phyloP scores from a whole-genome alignment of 2,113 vertebrate species.

The Himantopus leucocephalus region DNA sequence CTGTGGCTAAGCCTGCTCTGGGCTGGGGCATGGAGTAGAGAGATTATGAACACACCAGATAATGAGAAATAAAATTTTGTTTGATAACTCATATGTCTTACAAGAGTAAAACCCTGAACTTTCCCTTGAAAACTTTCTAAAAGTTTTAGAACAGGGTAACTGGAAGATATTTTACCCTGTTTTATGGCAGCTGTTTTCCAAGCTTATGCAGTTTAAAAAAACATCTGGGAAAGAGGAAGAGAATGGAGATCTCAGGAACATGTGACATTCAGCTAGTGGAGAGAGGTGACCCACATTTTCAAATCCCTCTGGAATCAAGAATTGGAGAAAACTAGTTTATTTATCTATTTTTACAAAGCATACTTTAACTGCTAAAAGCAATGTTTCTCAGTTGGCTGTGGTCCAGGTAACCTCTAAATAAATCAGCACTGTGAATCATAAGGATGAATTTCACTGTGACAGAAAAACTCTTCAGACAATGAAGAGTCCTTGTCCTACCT shows the following conservation, averaged over 20 bases:
- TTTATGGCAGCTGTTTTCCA: neutral
- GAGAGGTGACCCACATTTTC: neutral
- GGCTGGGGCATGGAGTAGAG: accelerated
- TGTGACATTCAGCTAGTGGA: neutral
- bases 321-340: neutral
- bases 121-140: neutral
- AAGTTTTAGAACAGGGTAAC: neutral
- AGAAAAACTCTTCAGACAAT: neutral
- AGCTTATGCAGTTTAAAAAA: neutral
- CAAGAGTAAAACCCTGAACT: neutral
- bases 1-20: neutral
- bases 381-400: neutral
- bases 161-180: neutral
- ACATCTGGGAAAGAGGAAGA: neutral
- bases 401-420: neutral
- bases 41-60: neutral
- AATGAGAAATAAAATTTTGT: neutral
- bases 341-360: neutral
- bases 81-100: neutral
- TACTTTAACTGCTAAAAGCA: neutral
- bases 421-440: neutral
- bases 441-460: neutral
- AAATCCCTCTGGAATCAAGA: neutral
- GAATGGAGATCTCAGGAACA: neutral
- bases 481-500: neutral